phyloP scores from a whole-genome alignment of 2,888 invertebrate genomes.

The Lucinisca nassula region DNA sequence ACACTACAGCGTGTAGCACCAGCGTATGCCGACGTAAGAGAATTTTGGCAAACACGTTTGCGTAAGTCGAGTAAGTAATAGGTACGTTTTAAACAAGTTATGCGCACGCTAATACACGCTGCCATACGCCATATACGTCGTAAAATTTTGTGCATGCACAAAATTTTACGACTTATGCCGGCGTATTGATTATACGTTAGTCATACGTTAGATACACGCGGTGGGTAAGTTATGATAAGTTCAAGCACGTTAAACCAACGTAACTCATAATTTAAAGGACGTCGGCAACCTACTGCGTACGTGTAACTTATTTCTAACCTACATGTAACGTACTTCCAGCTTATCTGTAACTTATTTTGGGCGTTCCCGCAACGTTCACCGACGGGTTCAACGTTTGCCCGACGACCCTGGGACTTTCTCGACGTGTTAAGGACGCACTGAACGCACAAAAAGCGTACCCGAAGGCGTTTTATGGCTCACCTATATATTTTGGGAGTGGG shows the following conservation, averaged over 20 bases:
- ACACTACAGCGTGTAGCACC: neutral
- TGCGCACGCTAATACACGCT: conserved; percentile 21
- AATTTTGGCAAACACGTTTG: conserved; percentile 23
- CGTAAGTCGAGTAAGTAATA: conserved; percentile 21
- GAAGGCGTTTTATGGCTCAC: neutral
- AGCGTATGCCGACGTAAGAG: conserved; percentile 13
- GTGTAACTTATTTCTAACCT: conserved; percentile 23
- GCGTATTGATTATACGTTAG: conserved; percentile 17
- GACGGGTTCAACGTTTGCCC: conserved; percentile 11
- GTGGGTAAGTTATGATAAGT: neutral
- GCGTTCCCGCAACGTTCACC: no score
- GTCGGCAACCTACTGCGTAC: conserved; percentile 10
- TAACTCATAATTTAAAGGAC: conserved; percentile 11
- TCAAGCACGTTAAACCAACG: neutral
- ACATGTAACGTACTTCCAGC: conserved; percentile 15
- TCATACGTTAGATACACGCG: neutral
- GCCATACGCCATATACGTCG: neutral
- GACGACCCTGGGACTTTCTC: neutral
- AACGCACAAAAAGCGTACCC: no score
- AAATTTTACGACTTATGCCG: conserved; percentile 16
- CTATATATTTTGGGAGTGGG: neutral
- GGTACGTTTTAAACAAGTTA: no score
- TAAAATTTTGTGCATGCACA: conserved; percentile 18
- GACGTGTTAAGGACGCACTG: conserved; percentile 6
- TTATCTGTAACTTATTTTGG: no score